Conservation (phyloP, 2,797 vertebrate species). For the Rousettus madagascariensis region DNA sequence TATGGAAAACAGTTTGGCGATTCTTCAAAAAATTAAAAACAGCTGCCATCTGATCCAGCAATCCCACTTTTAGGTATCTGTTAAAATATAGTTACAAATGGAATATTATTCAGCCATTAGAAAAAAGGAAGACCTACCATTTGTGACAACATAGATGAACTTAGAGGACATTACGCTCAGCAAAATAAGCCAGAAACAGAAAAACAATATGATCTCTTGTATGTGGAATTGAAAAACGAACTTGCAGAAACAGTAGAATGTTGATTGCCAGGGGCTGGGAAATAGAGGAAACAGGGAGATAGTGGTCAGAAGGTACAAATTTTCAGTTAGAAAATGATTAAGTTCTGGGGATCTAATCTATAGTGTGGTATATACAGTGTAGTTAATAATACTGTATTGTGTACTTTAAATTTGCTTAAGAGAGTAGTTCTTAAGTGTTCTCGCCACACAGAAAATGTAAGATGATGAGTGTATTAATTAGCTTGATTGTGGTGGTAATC, state of each 20-base stretch:
- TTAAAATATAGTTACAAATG: neutral
- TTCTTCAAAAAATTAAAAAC: constrained; percentile 3
- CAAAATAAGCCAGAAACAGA: neutral
- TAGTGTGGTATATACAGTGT: neutral
- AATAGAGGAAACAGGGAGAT: neutral
- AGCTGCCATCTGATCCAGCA: neutral
- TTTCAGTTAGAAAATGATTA: neutral
- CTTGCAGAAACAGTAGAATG: neutral
- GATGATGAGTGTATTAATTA: neutral
- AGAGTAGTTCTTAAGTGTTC: neutral
- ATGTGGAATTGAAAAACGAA: neutral
- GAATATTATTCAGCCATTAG: neutral
- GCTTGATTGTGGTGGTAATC: neutral
- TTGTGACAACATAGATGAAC: neutral
- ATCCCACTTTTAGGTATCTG: neutral
- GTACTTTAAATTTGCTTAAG: neutral
- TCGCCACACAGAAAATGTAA: neutral
- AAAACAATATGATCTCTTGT: neutral
- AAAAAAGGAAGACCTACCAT: neutral
- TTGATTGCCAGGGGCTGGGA: neutral
- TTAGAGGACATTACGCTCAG: neutral
- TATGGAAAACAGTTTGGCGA: neutral
- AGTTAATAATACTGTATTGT: neutral
- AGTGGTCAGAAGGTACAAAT: neutral
- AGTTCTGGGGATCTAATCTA: neutral